Conservation (phyloP, 2,113 vertebrate species). For the Caretta caretta region DNA sequence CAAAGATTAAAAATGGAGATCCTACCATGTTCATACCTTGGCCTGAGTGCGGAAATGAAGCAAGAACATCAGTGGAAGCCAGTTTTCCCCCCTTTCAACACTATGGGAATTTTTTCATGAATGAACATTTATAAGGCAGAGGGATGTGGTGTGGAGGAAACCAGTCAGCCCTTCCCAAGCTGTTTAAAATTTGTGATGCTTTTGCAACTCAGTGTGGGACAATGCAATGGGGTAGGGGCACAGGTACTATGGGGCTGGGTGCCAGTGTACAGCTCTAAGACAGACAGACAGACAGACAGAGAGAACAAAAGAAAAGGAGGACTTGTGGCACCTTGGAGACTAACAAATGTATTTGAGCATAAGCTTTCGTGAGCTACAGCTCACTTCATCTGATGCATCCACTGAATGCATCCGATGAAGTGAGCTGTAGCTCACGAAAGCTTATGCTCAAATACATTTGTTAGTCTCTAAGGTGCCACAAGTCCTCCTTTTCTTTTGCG, state of each 20-base stretch:
- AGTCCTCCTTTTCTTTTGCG: too few relatives aligned
- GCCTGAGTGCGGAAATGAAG: rapidly evolving
- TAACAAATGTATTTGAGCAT: too few relatives aligned
- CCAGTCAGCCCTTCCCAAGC: not conserved
- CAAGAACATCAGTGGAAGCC: not conserved
- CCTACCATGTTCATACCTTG: not conserved
- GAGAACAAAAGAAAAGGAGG: not conserved
- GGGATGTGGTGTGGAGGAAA: not conserved
- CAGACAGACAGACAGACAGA: rapidly evolving
- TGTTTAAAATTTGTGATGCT: not conserved
- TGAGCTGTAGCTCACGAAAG: too few relatives aligned
- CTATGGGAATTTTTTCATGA: constrained; percentile 39
- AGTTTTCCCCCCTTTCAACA: not conserved
- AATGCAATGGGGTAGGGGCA: not conserved
- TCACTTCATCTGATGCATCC: too few relatives aligned
- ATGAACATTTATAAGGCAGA: not conserved
- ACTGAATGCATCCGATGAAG: too few relatives aligned
- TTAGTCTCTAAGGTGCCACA: too few relatives aligned
- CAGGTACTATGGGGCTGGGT: not conserved
- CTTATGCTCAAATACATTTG: too few relatives aligned
- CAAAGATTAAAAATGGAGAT: constrained; percentile 16
- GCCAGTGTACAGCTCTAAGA: not conserved
- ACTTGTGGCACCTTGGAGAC: too few relatives aligned
- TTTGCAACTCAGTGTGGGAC: not conserved
- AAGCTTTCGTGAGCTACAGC: too few relatives aligned